Evolutionary conservation across 1,140 invertebrate genomes (phyloP).

Genomic region (Lutraria rhynchaena): DNA sequence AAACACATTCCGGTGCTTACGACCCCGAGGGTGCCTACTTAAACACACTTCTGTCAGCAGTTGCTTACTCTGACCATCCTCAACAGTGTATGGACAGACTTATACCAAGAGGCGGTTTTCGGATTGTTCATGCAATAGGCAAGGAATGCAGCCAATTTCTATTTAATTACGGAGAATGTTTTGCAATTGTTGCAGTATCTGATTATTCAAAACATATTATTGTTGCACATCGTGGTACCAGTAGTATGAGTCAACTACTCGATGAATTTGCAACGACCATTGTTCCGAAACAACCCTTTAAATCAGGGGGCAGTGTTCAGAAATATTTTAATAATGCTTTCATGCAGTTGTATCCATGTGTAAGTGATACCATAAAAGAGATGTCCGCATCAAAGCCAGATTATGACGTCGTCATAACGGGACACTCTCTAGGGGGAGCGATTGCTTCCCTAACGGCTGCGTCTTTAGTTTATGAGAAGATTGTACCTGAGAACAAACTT

Average conservation of each 20-base stretch:
- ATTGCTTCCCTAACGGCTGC: conserved; percentile 16
- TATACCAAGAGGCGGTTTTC: background rate
- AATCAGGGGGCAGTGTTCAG: conserved; percentile 9
- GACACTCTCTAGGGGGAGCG: conserved; percentile 35
- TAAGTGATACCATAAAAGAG: background rate
- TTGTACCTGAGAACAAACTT: background rate
- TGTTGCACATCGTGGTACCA: background rate
- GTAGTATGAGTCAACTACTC: background rate
- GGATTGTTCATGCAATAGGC: background rate
- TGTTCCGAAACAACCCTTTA: background rate
- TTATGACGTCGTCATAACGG: conserved; percentile 20
- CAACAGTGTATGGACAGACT: background rate
- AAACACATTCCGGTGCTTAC: background rate
- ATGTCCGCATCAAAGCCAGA: background rate
- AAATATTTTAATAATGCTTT: conserved; percentile 12
- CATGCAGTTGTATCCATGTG: conserved; percentile 1
- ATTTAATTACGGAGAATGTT: conserved; percentile 7
- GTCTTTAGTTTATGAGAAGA: conserved; percentile 2
- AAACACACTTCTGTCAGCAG: conserved; percentile 20
- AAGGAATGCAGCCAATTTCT: background rate
- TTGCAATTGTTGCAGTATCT: conserved; percentile 17
- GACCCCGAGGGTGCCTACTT: background rate
- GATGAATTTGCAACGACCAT: background rate
- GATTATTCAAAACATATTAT: background rate
- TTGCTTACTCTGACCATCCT: conserved; percentile 19